Conservation (phyloP, 1,140 invertebrate genomes). For the Hyles vespertilio region DNA sequence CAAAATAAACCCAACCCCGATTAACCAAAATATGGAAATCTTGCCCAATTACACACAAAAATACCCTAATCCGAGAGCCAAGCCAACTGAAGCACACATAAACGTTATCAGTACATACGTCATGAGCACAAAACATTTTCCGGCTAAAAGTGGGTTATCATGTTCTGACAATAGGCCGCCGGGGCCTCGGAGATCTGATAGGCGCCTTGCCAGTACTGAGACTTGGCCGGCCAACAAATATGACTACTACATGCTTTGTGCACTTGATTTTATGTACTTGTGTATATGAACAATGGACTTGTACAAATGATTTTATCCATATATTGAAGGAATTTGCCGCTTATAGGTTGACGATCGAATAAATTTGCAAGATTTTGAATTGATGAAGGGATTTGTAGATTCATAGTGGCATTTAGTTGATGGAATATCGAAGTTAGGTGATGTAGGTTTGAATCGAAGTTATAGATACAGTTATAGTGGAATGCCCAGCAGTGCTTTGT, state of each 20-base stretch:
- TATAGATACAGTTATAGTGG: too few relatives aligned
- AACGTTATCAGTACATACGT: slow-evolving; percentile 30
- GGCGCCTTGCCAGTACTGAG: slow-evolving; percentile 44
- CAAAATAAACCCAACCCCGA: neutral
- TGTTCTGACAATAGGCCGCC: slow-evolving; percentile 31
- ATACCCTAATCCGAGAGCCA: neutral
- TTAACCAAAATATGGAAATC: neutral
- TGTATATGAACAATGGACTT: too few relatives aligned
- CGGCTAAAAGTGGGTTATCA: slow-evolving; percentile 46
- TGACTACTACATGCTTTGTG: slow-evolving; percentile 17
- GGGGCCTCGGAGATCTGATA: slow-evolving; percentile 40
- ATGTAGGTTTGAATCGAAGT: too few relatives aligned
- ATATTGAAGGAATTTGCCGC: too few relatives aligned
- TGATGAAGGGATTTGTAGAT: too few relatives aligned
- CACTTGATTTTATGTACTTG: too few relatives aligned
- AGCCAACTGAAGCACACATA: slow-evolving; percentile 10
- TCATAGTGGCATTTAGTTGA: too few relatives aligned
- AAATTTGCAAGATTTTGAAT: too few relatives aligned
- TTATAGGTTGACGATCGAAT: too few relatives aligned
- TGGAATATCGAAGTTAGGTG: too few relatives aligned
- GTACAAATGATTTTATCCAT: too few relatives aligned
- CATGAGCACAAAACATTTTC: slow-evolving; percentile 44
- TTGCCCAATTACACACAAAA: neutral
- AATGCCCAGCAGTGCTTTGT: too few relatives aligned
- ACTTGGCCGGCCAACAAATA: slow-evolving; percentile 49